These are phyloP conservation scores for Aethes cnicana DNA, from an alignment of 2,888 invertebrate genomes.

Conservation along the genomic window DNA sequence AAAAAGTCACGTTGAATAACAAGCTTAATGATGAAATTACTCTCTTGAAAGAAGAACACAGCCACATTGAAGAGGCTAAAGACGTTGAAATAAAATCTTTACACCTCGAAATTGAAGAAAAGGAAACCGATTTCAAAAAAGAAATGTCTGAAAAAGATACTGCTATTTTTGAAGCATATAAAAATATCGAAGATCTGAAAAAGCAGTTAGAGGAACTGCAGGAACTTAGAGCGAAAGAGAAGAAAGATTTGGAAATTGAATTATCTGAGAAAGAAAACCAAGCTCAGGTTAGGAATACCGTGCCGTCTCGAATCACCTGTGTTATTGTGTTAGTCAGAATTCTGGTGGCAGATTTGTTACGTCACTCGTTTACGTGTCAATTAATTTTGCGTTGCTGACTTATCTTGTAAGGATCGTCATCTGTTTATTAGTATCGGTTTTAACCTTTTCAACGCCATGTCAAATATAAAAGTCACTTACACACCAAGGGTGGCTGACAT, in stretches of 20 bases:
- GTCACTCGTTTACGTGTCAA: no score
- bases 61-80: slow-evolving; percentile 45
- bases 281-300: slow-evolving; percentile 63
- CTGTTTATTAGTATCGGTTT: no score
- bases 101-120: slow-evolving; percentile 45
- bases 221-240: slow-evolving; percentile 50
- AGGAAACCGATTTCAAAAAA: slow-evolving; percentile 40
- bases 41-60: slow-evolving; percentile 44
- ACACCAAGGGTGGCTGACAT: no score
- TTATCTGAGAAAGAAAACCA: slow-evolving; percentile 55
- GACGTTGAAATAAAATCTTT: slow-evolving; percentile 51
- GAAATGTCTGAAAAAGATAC: slow-evolving; percentile 48
- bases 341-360: background rate
- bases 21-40: slow-evolving; percentile 49
- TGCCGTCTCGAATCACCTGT: slow-evolving; percentile 39
- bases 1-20: slow-evolving; percentile 44
- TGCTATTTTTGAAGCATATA: slow-evolving; percentile 42
- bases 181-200: slow-evolving; percentile 46
- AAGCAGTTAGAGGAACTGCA: slow-evolving; percentile 50
- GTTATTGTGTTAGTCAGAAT: slow-evolving; percentile 32
- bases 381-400: slow-evolving; percentile 6
- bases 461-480: no score
- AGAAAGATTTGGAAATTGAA: slow-evolving; percentile 47
- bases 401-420: no score
- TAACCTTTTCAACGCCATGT: no score